Percentiles rank a stretch among this genome's conserved stretches.
Conservation (phyloP, 2,797 vertebrate genomes). For the Morus bassanus region DNA sequence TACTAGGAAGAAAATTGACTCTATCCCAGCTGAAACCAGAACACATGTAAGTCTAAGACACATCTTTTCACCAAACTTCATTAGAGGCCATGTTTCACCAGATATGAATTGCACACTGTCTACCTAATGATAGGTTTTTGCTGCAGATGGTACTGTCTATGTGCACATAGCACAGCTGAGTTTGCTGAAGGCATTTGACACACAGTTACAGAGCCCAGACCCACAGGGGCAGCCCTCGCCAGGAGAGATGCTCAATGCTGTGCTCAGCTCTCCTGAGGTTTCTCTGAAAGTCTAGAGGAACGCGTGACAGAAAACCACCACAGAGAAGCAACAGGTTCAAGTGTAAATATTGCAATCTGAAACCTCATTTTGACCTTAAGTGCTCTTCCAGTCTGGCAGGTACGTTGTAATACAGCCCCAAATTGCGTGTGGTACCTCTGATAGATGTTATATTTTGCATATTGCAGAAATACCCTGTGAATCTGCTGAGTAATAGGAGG, state of each 20-base stretch:
- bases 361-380: neutral
- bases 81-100: neutral
- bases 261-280: neutral
- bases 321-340: neutral
- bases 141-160: neutral
- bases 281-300: neutral
- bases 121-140: neutral
- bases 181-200: neutral
- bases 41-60: neutral
- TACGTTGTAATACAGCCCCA: neutral
- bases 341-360: neutral
- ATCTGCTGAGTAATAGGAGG: neutral
- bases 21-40: too few species aligned
- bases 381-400: neutral
- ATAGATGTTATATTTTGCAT: neutral
- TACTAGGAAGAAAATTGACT: too few species aligned
- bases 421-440: neutral
- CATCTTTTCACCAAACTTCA: neutral
- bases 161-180: neutral
- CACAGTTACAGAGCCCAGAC: neutral
- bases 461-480: neutral
- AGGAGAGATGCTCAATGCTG: neutral
- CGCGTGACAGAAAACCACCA: fast-evolving
- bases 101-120: neutral
- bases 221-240: neutral